phyloP scores from a whole-genome alignment of 2,888 invertebrate species.

The Hedychridium roseum region DNA sequence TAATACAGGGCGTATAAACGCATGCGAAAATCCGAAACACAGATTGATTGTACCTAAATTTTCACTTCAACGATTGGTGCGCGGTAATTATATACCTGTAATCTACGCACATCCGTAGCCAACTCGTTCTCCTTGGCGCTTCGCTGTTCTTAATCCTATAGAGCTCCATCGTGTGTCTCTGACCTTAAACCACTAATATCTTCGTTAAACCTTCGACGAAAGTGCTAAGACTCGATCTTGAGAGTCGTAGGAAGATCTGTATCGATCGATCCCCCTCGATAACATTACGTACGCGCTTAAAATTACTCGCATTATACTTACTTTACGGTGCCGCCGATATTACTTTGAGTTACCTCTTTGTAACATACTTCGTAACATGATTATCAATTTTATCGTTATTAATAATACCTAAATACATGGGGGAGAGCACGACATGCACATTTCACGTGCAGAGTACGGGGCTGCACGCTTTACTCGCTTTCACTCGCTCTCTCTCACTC shows the following conservation, averaged over 20 bases:
- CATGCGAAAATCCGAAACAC: slow-evolving; percentile 49
- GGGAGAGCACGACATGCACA: slow-evolving; percentile 52
- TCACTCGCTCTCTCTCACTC: slow-evolving; percentile 11
- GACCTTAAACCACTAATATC: too few relatives aligned
- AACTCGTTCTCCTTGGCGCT: slow-evolving; percentile 12
- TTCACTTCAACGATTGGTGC: slow-evolving; percentile 21
- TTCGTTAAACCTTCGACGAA: slow-evolving; percentile 16
- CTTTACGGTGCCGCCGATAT: slow-evolving; percentile 60
- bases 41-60: slow-evolving; percentile 32
- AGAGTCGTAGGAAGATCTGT: slow-evolving; percentile 25
- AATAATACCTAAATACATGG: slow-evolving; percentile 60
- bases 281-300: slow-evolving; percentile 57
- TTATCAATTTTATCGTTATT: slow-evolving; percentile 56
- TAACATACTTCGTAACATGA: slow-evolving; percentile 55
- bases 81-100: slow-evolving; percentile 15
- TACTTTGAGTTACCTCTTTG: slow-evolving; percentile 47
- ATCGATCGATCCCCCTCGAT: too few relatives aligned
- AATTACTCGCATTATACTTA: slow-evolving; percentile 60
- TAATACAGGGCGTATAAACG: slow-evolving; percentile 55
- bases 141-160: slow-evolving; percentile 12
- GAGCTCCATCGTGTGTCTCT: slow-evolving; percentile 10
- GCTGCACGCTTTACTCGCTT: slow-evolving; percentile 9
- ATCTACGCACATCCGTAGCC: slow-evolving; percentile 16
- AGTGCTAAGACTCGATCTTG: slow-evolving; percentile 15
- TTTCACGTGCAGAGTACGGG: slow-evolving; percentile 33